A percentile compares a stretch with the other conserved stretches of the same genome.
Evolutionary conservation across 2,888 invertebrate species (phyloP).

Genomic region (Empis stercorea): DNA sequence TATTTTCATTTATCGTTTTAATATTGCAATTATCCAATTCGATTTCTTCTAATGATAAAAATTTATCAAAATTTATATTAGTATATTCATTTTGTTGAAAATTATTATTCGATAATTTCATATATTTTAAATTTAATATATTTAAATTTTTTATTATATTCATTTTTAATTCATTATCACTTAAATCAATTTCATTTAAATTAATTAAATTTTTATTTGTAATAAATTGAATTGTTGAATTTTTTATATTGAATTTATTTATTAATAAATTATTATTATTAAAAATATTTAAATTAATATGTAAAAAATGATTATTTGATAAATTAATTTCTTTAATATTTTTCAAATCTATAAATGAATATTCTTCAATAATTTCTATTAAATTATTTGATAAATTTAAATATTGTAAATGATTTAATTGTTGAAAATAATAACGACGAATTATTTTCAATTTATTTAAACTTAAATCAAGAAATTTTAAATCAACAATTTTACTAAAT

Average conservation of each 20-base stretch:
- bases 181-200: constrained; percentile 60
- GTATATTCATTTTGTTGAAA: constrained; percentile 33
- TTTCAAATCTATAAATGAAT: constrained; percentile 53
- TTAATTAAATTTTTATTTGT: constrained; percentile 47
- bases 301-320: constrained; percentile 54
- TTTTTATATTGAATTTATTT: constrained; percentile 52
- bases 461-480: constrained; percentile 63
- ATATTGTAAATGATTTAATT: constrained; percentile 61
- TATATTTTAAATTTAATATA: constrained; percentile 54
- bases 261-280: constrained; percentile 59
- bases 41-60: constrained; percentile 50
- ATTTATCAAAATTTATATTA: constrained; percentile 51
- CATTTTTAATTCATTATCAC: constrained; percentile 51
- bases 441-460: constrained; percentile 55
- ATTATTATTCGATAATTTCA: constrained; percentile 59
- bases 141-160: constrained; percentile 51
- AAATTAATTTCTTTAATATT: constrained; percentile 61
- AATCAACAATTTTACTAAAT: constrained; percentile 57
- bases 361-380: constrained; percentile 49
- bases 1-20: constrained; percentile 46
- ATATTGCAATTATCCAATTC: constrained; percentile 50
- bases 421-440: constrained; percentile 54
- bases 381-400: constrained; percentile 58
- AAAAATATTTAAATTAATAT: constrained; percentile 55
- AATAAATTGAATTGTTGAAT: constrained; percentile 60